Conservation (phyloP, 2,113 vertebrate genomes). For the Anseranas semipalmata region DNA sequence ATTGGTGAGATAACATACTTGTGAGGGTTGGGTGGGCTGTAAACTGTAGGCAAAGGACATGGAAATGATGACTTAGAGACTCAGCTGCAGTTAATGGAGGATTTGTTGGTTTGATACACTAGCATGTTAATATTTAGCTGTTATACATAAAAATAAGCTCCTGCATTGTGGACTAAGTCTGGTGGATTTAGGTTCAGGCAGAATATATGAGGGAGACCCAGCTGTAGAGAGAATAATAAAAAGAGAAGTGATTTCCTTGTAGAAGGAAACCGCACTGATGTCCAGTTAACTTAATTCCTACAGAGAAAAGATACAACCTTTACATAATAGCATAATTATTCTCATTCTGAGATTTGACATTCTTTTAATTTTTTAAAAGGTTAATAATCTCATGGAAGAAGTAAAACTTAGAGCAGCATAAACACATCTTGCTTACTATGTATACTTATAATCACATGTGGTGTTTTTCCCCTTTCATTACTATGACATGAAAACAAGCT, state of each 20-base stretch:
- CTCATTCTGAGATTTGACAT: background rate
- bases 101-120: background rate
- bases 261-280: background rate
- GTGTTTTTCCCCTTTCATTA: background rate
- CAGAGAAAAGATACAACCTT: background rate
- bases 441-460: background rate
- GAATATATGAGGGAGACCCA: background rate
- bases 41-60: background rate
- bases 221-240: background rate
- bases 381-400: background rate
- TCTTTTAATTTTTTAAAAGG: background rate
- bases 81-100: background rate
- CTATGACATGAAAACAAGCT: background rate
- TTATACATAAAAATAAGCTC: background rate
- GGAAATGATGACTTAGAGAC: background rate
- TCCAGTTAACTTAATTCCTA: conserved; percentile 11
- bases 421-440: too few species aligned
- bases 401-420: background rate
- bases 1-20: background rate
- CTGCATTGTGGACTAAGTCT: background rate
- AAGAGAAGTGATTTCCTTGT: background rate
- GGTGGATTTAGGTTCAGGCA: background rate
- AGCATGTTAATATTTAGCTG: background rate
- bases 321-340: background rate
- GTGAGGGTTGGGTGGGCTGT: background rate